Evolutionary conservation across 2,113 vertebrate genomes (phyloP), one percentile per base, ranked within the genome.

Genomic region (Symphodus melops): DNA sequence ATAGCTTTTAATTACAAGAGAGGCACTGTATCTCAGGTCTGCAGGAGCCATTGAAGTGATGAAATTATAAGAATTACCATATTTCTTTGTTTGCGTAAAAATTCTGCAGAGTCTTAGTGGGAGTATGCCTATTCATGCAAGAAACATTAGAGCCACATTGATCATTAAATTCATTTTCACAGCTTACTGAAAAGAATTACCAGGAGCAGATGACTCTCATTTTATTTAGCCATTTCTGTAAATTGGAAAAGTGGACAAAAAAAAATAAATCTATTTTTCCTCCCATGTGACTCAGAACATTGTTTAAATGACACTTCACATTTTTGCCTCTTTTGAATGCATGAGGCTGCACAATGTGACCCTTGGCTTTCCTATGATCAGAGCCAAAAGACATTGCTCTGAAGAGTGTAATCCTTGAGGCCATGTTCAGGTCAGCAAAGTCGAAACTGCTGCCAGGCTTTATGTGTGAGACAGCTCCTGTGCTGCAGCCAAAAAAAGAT

Each of bases 31-130:
- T 89, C 88, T 87, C 69, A 41, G 55, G 60, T 79, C 77, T 65
- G 68, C 80, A 87, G 83, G 78, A 79, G 66, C 72, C 63, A 77
- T 23, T 75, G 36, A 82, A 83, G n/a, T 85, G 81, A 82, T 89
- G 64, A 62, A 77, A 86, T 90, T 84, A 80, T 80, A 68, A 79
- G 56, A 90, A 91, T 87, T 84, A 77, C 51, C 84, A 81, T 78
- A 81, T 81, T 90, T 88, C 77, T 86, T 87, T 88, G 82, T 89
- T 90, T 88, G 83, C 77, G 74, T 39, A 55, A 75, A 72, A 74
- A 72, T 61, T 75, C 66, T 64, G 75, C 42, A 41, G 33, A 71
- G 59, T 86, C 72, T 75, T 67, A 71, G 74, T 61, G 68, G 56
- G 53, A 80, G 76, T 82, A 78, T 42, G 80, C 68, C 75, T 71